Evolutionary conservation across 2,113 vertebrate species (phyloP), one percentile per base, ranked within the genome.

Genomic region (Laticauda laticaudata): DNA sequence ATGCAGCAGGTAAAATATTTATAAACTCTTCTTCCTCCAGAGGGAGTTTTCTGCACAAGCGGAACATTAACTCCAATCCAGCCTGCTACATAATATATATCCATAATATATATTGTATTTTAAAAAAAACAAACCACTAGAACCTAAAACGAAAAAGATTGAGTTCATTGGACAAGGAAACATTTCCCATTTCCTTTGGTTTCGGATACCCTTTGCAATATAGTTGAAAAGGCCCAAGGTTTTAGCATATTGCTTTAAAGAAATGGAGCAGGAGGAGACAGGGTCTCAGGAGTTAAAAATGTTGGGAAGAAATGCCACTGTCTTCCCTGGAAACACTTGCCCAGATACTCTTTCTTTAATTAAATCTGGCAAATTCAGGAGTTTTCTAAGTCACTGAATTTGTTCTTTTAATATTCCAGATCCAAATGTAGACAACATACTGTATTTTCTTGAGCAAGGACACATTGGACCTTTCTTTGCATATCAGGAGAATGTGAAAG

Each of bases 1-100:
- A 96, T 96, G 96, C 88, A 93, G 75, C 89, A 90, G 96, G 96
- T 96, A 96, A 97, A 97, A 97, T 97, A 97, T 97, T 97, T 97
- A 97, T 97, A 96, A 97, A 96, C 3, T 93, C 92, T 94, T 95
- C 94, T 94, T 95, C 96, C 48, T 95, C 97, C 56, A 93, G 96
- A 96, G 96, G 96, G 96, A 96, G 96, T 96, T 95, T 97, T 96
- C 90, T 96, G 95, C 94, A 51, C 92, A 93, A 97, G 95, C 95
- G 92, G 90, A 97, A 96, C 96, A 93, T 61, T 95, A 93, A 91
- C 90, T 39, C 34, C 54, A 5, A 94, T 94, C 93, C 0, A 86
- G 12, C 94, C 94, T 6, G 87, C 75, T 81, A 5, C 51, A 75
- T 51, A 89, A 90, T 86, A 64, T n/a, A 90, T 89, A 86, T 85